A percentile compares a stretch with the other conserved stretches of the same genome.
These are phyloP conservation scores for Dermochelys coriacea DNA, from an alignment of 2,797 vertebrate species.

Conservation along the genomic window DNA sequence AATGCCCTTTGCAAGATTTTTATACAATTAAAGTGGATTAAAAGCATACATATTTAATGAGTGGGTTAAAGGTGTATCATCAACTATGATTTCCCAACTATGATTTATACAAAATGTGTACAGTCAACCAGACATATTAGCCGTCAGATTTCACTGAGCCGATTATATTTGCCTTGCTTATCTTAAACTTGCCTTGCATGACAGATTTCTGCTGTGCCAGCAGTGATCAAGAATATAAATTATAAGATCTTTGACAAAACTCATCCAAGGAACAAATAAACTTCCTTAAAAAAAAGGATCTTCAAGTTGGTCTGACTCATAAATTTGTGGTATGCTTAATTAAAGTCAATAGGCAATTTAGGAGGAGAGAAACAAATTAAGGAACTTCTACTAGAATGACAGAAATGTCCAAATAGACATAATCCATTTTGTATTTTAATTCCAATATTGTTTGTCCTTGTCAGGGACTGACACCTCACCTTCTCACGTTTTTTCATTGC, in stretches of 20 bases:
- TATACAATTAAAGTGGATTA: neutral
- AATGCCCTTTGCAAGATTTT: neutral
- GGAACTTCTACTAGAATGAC: conserved; percentile 48
- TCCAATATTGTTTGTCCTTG: conserved; percentile 3
- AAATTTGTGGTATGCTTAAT: conserved; percentile 67
- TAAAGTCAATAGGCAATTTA: conserved; percentile 69
- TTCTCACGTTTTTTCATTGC: conserved; percentile 7
- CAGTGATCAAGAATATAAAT: conserved; percentile 62
- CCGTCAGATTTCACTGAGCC: neutral
- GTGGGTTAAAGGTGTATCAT: neutral
- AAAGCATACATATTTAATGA: neutral
- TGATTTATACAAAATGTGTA: neutral
- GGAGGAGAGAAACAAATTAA: conserved; percentile 69
- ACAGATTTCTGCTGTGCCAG: conserved; percentile 59
- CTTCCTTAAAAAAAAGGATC: conserved; percentile 15
- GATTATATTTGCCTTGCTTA: neutral
- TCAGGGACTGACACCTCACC: neutral
- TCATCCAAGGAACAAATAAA: conserved; percentile 59
- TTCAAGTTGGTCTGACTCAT: conserved; percentile 56
- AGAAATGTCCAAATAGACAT: conserved; percentile 62
- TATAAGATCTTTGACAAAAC: conserved; percentile 51
- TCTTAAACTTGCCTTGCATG: conserved; percentile 2
- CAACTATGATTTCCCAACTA: neutral
- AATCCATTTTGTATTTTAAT: conserved; percentile 65
- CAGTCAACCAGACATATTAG: neutral